Evolutionary conservation across 2,113 vertebrate species (phyloP).

Genomic region (Alligator sinensis): DNA sequence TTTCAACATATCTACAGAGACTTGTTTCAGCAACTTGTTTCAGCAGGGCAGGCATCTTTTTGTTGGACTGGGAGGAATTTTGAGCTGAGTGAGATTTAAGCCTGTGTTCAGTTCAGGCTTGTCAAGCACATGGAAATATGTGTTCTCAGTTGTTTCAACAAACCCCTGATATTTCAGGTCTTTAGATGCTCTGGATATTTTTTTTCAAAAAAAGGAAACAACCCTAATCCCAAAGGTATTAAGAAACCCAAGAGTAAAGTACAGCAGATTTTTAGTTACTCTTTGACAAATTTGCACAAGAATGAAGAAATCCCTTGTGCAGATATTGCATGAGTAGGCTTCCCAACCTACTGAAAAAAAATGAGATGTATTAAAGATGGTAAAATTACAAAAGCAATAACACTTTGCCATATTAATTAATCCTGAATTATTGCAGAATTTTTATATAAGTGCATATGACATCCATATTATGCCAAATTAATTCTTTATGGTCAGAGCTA

Average conservation of each 20-base stretch:
- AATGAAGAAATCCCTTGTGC: constrained; percentile 9
- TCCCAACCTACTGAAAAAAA: constrained; percentile 17
- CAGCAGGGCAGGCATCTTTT: constrained; percentile 37
- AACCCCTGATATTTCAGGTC: background rate
- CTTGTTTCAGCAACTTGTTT: background rate
- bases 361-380: constrained; percentile 16
- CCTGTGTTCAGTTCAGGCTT: background rate
- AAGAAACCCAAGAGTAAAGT: background rate
- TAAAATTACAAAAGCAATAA: constrained; percentile 69
- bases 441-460: constrained; percentile 72
- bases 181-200: background rate
- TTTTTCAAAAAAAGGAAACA: background rate
- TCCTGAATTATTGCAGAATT: constrained; percentile 74
- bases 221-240: background rate
- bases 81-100: constrained; percentile 24
- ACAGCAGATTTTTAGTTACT: background rate
- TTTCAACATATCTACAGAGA: constrained; percentile 54
- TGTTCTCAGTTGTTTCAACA: background rate
- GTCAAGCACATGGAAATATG: constrained; percentile 6
- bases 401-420: constrained; percentile 75
- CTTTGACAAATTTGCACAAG: constrained; percentile 19
- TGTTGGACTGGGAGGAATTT: constrained; percentile 19
- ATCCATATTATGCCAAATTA: constrained; percentile 77
- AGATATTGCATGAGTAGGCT: background rate
- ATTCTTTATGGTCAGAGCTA: constrained; percentile 82